phyloP scores from a whole-genome alignment of 2,888 invertebrate species.

The Euphydryas editha region DNA sequence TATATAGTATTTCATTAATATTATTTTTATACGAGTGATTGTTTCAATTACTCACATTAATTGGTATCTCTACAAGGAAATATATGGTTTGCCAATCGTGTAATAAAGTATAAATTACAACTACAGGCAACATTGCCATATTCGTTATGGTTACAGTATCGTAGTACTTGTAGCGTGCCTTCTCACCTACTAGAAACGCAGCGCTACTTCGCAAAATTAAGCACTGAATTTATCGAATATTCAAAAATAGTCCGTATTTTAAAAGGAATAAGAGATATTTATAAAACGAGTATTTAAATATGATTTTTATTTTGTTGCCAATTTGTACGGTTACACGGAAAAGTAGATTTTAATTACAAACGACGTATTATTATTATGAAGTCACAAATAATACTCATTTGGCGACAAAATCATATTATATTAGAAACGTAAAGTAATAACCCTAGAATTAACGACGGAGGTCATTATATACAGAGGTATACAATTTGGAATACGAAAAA shows the following conservation, averaged over 20 bases:
- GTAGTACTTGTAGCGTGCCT: conserved; percentile 31
- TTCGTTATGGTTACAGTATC: conserved; percentile 10
- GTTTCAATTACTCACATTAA: not conserved
- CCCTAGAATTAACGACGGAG: conserved; percentile 8
- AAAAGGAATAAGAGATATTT: not conserved
- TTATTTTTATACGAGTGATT: not conserved
- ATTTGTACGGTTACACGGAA: conserved; percentile 1
- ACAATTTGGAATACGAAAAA: not conserved
- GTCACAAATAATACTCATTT: conserved; percentile 29
- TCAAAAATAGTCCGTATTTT: not conserved
- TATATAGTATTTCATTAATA: too few species aligned
- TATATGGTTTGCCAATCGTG: not conserved
- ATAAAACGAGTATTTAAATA: not conserved
- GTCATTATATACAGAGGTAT: conserved; percentile 14
- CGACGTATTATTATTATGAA: conserved; percentile 27
- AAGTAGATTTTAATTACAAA: conserved; percentile 21
- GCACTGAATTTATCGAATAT: not conserved
- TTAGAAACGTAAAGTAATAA: conserved; percentile 21
- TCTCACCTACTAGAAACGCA: conserved; percentile 27
- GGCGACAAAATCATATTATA: conserved; percentile 9
- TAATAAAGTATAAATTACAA: conserved; percentile 4
- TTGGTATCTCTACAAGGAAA: not conserved
- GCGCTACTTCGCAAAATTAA: conserved; percentile 27
- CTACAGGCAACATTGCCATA: not conserved
- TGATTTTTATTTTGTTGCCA: conserved; percentile 13